Base-by-base conservation (phyloP, 2,888 invertebrate genomes). In the Philereme transversata region DNA sequence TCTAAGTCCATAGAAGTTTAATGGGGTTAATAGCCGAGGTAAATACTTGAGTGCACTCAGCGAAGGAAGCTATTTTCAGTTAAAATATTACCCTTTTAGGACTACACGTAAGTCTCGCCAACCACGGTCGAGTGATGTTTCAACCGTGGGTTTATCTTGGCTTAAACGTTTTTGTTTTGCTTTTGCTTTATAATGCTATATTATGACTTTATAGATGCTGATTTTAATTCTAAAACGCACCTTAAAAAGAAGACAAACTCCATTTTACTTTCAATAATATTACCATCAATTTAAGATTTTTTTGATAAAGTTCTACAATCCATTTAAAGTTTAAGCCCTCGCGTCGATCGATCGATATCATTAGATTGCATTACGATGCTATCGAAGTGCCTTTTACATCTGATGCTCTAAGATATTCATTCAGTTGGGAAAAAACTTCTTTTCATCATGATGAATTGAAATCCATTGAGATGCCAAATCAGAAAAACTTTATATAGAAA, bases 81-180 rank as follows among this genome's bases (percentile, higher is more conserved):
- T 86, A 87, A 88, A 88, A 87, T 87, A 88, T 88, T 85, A 87
- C 87, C 88, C 88, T 88, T 88, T 88, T 81, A 88, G 85, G 83
- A 83, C 83, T 84, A 85, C 81, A 83, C 79, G 81, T 82, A 77
- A 80, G 77, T 79, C 78, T 72, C 67, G 71, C 70, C 67, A 76
- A 72, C 73, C 75, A 73, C 64, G 74, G 72, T 64, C 68, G 75
- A 79, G 71, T 77, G 78, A 79, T 82, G 79, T 76, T 78, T 75
- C 71, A 68, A 71, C 76, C 69, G 69, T 4, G 51, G 33, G 55
- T 55, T 62, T 62, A 62, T 62, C 62, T 70, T 80, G 74, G 51
- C 60, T 64, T 54, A 57, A 64, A 64, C 57, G 60, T 64, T 57
- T 51, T 48, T 57, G 35, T 64, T 63, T 60, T 44, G 35, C 38